Conservation (phyloP, 2,797 vertebrate species). For the Phaenicophaeus curvirostris region DNA sequence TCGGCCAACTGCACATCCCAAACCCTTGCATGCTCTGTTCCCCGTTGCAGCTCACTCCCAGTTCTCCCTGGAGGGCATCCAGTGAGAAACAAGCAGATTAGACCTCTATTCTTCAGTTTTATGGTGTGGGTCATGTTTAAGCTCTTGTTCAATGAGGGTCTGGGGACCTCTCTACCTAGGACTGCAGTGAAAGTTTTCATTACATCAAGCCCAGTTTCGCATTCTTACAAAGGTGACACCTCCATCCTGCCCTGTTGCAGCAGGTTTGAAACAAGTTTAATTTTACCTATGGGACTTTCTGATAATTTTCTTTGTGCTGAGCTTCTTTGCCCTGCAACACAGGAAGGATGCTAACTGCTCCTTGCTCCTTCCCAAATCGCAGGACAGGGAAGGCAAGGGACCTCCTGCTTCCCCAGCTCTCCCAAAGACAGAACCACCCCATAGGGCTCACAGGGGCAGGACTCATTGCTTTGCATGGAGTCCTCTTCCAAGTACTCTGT, state of each 20-base stretch:
- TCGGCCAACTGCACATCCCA: not conserved
- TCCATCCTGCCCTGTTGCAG: not conserved
- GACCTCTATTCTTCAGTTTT: not conserved
- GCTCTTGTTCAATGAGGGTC: not conserved
- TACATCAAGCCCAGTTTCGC: not conserved
- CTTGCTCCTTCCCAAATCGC: not conserved
- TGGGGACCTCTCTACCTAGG: not conserved
- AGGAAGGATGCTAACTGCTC: not conserved
- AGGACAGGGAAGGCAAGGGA: not conserved
- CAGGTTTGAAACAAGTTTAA: not conserved
- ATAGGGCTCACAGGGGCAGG: not conserved
- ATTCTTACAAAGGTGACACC: not conserved
- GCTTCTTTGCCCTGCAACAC: not conserved
- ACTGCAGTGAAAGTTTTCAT: not conserved
- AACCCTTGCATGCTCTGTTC: not conserved
- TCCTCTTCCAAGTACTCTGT: not conserved
- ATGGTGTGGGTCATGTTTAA: not conserved
- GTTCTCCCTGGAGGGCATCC: not conserved
- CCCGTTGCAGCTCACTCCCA: not conserved
- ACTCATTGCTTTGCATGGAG: accelerated
- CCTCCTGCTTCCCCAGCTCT: too few species aligned
- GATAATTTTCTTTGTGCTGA: not conserved
- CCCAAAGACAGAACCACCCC: not conserved
- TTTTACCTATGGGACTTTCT: not conserved
- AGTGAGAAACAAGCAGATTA: not conserved